These are phyloP conservation scores for Hycleus cichorii DNA, from an alignment of 1,140 invertebrate species.

Conservation along the genomic window DNA sequence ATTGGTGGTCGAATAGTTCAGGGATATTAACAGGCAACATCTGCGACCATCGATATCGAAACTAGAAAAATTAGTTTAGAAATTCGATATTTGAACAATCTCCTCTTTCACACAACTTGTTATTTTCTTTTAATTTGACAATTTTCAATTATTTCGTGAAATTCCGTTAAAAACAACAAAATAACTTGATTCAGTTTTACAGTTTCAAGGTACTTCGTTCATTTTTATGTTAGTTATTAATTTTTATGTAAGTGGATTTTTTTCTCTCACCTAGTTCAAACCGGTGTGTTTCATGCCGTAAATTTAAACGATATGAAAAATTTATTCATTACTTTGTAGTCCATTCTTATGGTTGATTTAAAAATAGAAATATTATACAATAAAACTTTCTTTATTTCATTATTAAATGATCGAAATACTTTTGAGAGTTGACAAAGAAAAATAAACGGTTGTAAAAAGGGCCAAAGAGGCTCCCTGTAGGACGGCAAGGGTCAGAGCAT, in stretches of 20 bases:
- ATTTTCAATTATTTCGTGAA: no score
- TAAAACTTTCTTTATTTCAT: neutral
- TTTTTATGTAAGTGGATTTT: no score
- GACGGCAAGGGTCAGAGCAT: conserved; percentile 10
- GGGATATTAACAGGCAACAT: conserved; percentile 8
- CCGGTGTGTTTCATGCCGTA: no score
- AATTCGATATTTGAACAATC: conserved; percentile 10
- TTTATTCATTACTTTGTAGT: conserved; percentile 6
- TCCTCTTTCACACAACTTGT: neutral
- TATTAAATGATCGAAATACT: neutral
- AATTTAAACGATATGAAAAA: conserved; percentile 1
- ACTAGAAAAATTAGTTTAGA: conserved; percentile 5
- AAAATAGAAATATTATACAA: neutral
- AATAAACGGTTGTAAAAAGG: neutral
- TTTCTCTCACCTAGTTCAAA: no score
- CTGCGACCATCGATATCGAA: conserved; percentile 2
- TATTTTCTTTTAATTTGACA: neutral
- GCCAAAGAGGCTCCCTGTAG: conserved; percentile 8
- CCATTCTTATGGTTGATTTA: neutral
- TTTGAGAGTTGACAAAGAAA: neutral
- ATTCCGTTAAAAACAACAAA: no score
- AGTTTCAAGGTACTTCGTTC: no score
- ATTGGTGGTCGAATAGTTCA: neutral
- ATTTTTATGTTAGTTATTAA: no score
- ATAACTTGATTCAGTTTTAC: no score